Base-by-base conservation (phyloP, 2,113 vertebrate genomes). In the Alligator mississippiensis region DNA sequence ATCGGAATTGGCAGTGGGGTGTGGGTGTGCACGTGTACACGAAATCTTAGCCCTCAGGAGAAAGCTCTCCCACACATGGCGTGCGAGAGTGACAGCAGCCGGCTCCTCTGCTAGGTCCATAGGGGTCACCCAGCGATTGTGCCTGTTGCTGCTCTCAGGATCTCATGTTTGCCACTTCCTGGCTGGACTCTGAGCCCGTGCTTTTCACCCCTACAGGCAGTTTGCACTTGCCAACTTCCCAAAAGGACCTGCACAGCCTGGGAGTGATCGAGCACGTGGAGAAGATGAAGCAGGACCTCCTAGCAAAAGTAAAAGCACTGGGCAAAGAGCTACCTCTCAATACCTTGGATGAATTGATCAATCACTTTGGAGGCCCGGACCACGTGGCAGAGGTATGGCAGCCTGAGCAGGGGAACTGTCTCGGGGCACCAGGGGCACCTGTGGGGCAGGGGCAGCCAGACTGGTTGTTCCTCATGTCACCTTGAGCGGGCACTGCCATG, bases 281-380 rank as follows among this genome's bases (percentile, higher is more conserved):
- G 82, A 98, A 98, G 82, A 97, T 99, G 97, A 99, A 99, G 92
- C 98, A 98, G 93, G 97, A 97, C 47, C 98, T 99, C 47, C 97
- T 99, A 82, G 97, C 97, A 87, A 99, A 99, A 97, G 99, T 99
- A 79, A 97, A 98, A 62, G 93, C 95, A 22, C 98, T 99, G 94
- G 99, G 99, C 96, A 98, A 98, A 96, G 98, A 99, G 96, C 98
- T 99, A 98, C 99, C 99, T 83, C 98, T 99, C 79, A 99, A 99
- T 88, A 99, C 99, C 47, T 97, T 99, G 97, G 99, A 99, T 55
- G 98, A 99, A 92, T 98, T 99, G 79, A 99, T 99, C 1, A 98
- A 99, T 96, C 97, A 98, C 95, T 98, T 99, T 0, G 99, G 99
- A 77, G 99, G 99, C 76, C 99, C 99, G 0, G 99, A 99, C 93